Evolutionary conservation across 2,888 invertebrate genomes (phyloP).

Genomic region (Hermaeophaga mercurialis): DNA sequence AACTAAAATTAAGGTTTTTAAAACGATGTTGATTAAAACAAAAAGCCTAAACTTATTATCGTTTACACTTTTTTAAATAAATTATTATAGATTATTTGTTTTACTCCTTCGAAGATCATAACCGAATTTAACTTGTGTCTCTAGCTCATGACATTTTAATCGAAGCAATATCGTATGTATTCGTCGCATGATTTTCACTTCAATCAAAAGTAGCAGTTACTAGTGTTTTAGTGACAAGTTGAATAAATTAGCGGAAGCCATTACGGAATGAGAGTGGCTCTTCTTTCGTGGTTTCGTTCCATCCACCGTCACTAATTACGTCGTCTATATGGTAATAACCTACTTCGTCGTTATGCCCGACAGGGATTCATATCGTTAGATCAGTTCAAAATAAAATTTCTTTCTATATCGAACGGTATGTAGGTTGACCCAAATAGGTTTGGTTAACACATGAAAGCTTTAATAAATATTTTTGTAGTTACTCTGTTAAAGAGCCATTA

Average conservation of each 20-base stretch:
- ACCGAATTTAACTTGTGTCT: too few relatives aligned
- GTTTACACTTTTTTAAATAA: too few relatives aligned
- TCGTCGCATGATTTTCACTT: background rate
- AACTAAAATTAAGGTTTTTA: too few relatives aligned
- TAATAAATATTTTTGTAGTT: too few relatives aligned
- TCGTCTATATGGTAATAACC: conserved; percentile 16
- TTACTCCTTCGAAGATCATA: too few relatives aligned
- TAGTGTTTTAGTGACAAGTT: conserved; percentile 1
- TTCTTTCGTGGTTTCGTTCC: conserved; percentile 8
- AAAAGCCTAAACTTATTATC: too few relatives aligned
- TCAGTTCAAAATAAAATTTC: conserved; percentile 3
- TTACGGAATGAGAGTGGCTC: background rate
- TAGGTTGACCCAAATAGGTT: conserved; percentile 2
- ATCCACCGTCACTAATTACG: conserved; percentile 12
- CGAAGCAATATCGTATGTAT: background rate
- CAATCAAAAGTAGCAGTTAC: background rate
- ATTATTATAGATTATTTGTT: too few relatives aligned
- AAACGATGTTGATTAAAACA: too few relatives aligned
- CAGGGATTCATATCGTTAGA: conserved; percentile 1
- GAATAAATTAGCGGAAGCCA: conserved; percentile 9
- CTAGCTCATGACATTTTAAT: too few relatives aligned
- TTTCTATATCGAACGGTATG: background rate
- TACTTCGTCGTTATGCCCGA: conserved; percentile 6
- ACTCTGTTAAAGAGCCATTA: too few relatives aligned
- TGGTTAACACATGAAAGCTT: too few relatives aligned